A percentile compares a stretch with the other conserved stretches of the same genome.
These are phyloP conservation scores for Camponotus fellah DNA, from an alignment of 2,888 invertebrate species.

Conservation along the genomic window DNA sequence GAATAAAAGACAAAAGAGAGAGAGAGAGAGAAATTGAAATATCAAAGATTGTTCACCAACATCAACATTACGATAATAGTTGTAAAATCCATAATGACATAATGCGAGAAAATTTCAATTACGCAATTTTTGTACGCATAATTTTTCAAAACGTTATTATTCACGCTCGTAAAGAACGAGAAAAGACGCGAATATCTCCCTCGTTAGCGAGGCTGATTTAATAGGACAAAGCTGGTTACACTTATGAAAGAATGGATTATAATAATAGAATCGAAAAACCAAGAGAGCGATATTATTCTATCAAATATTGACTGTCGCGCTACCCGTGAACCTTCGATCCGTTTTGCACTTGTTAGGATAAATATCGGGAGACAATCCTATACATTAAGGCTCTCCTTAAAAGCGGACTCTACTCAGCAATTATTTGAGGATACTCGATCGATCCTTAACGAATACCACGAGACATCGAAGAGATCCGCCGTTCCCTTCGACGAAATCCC, in stretches of 20 bases:
- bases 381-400: not conserved
- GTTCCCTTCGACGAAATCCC: not conserved
- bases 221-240: not conserved
- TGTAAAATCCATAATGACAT: not conserved
- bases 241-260: not conserved
- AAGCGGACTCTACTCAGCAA: not conserved
- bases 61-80: not conserved
- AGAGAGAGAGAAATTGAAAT: constrained; percentile 26
- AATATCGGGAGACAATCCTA: not conserved
- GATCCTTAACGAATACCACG: constrained; percentile 12
- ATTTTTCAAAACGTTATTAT: not conserved
- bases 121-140: not conserved
- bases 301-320: constrained; percentile 9
- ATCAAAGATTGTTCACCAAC: constrained; percentile 28
- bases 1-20: constrained; percentile 18
- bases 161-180: constrained; percentile 1
- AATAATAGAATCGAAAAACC: not conserved
- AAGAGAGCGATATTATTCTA: not conserved
- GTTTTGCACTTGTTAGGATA: not conserved
- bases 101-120: constrained; percentile 17
- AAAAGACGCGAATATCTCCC: not conserved
- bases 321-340: not conserved
- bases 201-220: not conserved
- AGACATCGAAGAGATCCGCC: constrained; percentile 12
- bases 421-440: not conserved